Evolutionary conservation across 2,888 invertebrate genomes (phyloP).

Genomic region (Thera britannica): DNA sequence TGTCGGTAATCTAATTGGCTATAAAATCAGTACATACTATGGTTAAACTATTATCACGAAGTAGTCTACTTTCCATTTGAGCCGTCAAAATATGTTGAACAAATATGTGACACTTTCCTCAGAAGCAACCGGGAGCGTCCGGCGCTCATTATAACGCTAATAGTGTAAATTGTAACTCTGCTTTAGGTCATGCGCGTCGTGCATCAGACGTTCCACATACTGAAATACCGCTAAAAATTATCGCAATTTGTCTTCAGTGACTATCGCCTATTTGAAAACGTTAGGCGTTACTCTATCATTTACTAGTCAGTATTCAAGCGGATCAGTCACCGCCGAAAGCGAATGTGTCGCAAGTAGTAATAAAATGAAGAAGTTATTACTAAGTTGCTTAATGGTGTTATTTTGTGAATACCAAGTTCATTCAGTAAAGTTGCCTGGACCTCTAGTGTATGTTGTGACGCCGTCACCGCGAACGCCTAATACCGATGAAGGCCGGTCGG

Average conservation of each 20-base stretch:
- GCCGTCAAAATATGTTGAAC: constrained; percentile 60
- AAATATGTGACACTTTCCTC: constrained; percentile 81
- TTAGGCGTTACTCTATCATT: constrained; percentile 60
- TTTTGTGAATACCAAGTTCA: constrained; percentile 50
- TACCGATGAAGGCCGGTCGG: constrained; percentile 62
- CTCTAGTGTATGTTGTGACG: constrained; percentile 76
- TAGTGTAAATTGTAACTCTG: constrained; percentile 73
- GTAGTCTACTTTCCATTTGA: constrained; percentile 48
- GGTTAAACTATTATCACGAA: constrained; percentile 20
- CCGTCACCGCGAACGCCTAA: constrained; percentile 61
- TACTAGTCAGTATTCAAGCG: constrained; percentile 60
- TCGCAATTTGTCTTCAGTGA: constrained; percentile 66
- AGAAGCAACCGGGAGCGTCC: constrained; percentile 57
- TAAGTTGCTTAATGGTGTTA: constrained; percentile 57
- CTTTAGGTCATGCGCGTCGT: constrained; percentile 70
- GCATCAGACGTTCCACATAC: constrained; percentile 72
- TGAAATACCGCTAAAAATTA: constrained; percentile 80
- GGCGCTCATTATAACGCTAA: constrained; percentile 73
- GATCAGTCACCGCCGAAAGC: constrained; percentile 54
- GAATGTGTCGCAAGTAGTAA: constrained; percentile 54
- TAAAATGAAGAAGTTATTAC: constrained; percentile 61
- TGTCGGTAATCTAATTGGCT: too few species aligned
- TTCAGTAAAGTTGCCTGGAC: constrained; percentile 64
- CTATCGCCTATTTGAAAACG: constrained; percentile 55
- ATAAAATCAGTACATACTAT: background rate